phyloP scores from a whole-genome alignment of 2,113 vertebrate species.

The Hemiprocne comata region DNA sequence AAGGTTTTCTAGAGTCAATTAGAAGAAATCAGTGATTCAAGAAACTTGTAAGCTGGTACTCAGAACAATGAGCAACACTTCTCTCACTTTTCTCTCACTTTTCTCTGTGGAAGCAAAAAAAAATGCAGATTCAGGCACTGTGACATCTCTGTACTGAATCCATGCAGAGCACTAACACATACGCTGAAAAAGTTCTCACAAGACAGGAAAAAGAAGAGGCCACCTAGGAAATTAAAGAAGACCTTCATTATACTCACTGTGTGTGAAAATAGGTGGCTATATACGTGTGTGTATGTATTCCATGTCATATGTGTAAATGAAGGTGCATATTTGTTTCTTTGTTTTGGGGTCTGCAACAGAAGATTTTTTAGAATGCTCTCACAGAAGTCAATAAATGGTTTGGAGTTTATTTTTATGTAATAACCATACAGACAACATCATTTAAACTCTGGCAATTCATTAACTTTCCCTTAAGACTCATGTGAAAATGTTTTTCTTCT shows the following conservation, averaged over 20 bases:
- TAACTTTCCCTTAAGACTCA: background rate
- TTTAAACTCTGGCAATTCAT: background rate
- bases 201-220: background rate
- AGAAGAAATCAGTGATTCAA: conserved; percentile 26
- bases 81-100: background rate
- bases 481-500: background rate
- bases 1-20: background rate
- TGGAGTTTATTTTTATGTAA: background rate
- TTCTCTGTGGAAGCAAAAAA: background rate
- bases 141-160: background rate
- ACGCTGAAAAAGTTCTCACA: background rate
- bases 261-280: background rate
- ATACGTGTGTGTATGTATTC: background rate
- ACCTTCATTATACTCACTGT: background rate
- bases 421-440: background rate
- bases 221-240: background rate
- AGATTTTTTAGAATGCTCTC: background rate
- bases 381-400: background rate
- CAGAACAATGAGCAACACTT: background rate
- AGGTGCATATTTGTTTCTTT: background rate
- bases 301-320: background rate
- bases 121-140: background rate
- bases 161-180: background rate
- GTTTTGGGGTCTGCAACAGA: background rate
- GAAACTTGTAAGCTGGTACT: background rate